These are phyloP conservation scores for Ancistrus triradiatus DNA, from an alignment of 2,113 vertebrate species.

Conservation along the genomic window DNA sequence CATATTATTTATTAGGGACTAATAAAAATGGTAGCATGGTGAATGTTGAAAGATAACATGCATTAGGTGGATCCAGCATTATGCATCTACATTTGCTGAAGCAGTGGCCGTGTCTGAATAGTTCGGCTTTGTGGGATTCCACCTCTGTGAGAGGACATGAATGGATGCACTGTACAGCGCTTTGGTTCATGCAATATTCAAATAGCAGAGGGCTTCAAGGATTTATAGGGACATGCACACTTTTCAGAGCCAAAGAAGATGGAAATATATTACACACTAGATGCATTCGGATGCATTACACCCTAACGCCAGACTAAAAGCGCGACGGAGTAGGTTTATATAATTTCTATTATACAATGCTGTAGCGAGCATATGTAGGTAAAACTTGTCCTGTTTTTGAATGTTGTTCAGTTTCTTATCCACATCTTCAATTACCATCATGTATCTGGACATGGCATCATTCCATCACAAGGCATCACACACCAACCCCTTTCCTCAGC, in stretches of 20 bases:
- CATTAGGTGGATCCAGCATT: slow-evolving; percentile 29
- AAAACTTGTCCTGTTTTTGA: too few species aligned
- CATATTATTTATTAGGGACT: too few species aligned
- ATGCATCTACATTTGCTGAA: not conserved
- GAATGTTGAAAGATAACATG: not conserved
- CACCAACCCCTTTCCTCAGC: too few species aligned
- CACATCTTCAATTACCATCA: too few species aligned
- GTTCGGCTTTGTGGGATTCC: slow-evolving; percentile 34
- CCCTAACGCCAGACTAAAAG: too few species aligned
- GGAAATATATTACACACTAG: slow-evolving; percentile 13
- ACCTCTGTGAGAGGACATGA: slow-evolving; percentile 41
- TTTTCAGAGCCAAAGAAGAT: slow-evolving; percentile 25
- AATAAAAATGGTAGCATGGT: slow-evolving; percentile 4
- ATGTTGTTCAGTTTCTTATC: too few species aligned
- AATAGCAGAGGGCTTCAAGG: slow-evolving; percentile 30
- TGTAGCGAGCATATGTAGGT: too few species aligned
- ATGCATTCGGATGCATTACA: too few species aligned
- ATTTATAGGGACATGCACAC: slow-evolving; percentile 38
- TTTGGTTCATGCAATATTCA: slow-evolving; percentile 48
- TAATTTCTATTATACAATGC: too few species aligned
- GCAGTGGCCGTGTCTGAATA: not conserved
- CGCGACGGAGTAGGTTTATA: too few species aligned
- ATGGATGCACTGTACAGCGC: slow-evolving; percentile 40
- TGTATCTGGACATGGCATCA: too few species aligned
- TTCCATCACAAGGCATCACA: too few species aligned